phyloP scores from a whole-genome alignment of 1,140 invertebrate species.

The Achatina immaculata region DNA sequence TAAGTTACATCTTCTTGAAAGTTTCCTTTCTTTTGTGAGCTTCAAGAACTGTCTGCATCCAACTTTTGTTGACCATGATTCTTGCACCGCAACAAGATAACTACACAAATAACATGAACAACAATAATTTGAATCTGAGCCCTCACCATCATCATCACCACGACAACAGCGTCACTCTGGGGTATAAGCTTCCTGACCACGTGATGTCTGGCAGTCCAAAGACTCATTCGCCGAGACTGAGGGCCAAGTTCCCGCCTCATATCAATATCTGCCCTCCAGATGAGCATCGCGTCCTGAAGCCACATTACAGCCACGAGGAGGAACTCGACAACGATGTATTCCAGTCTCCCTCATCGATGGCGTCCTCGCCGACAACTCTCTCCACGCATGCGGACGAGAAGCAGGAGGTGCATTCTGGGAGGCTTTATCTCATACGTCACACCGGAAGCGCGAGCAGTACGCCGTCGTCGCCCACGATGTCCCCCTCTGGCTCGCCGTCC shows the following conservation, averaged over 20 bases:
- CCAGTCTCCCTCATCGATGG: background rate
- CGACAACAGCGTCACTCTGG: background rate
- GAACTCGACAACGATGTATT: slow-evolving; percentile 32
- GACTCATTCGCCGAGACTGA: slow-evolving; percentile 2
- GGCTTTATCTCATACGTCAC: slow-evolving; percentile 26
- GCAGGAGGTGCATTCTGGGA: slow-evolving; percentile 32
- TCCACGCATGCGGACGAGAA: slow-evolving; percentile 7
- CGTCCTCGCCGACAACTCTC: background rate
- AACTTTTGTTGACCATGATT: slow-evolving; percentile 25
- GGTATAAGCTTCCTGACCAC: background rate
- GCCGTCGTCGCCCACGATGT: slow-evolving; percentile 7
- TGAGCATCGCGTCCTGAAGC: background rate
- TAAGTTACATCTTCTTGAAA: no score
- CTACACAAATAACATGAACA: slow-evolving; percentile 9
- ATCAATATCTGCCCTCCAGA: slow-evolving; percentile 32
- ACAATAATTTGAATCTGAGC: background rate
- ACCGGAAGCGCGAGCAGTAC: slow-evolving; percentile 11
- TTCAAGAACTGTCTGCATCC: no score
- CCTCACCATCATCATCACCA: background rate
- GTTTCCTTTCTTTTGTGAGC: no score
- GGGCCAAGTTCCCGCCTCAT: slow-evolving; percentile 22
- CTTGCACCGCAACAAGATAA: background rate
- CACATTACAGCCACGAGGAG: background rate
- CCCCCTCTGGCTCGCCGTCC: slow-evolving; percentile 5
- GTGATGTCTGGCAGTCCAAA: background rate